Evolutionary conservation across 2,113 vertebrate species (phyloP), one percentile per base, ranked within the genome.

Genomic region (Manacus vitellinus): DNA sequence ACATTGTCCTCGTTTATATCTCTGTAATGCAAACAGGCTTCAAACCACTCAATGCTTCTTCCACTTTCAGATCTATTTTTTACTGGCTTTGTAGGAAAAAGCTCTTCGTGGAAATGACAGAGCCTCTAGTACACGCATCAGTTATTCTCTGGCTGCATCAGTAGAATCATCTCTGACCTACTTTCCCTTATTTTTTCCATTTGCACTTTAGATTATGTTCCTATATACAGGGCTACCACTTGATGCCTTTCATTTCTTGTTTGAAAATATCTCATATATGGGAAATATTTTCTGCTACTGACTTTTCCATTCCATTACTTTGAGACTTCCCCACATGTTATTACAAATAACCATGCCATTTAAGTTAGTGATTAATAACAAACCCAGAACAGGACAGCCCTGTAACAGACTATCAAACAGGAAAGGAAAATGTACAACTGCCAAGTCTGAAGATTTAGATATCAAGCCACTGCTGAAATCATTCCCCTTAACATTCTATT

Each of bases 161-260:
- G 54, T 68, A 93, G 54, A 82, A 89, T 79, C 31, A 88, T 73
- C 30, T 27, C 46, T 89, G 81, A 93, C 85, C 93, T 89, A 92
- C 49, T 85, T 95, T 85, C 23, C 18, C 10, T 30, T 82, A 22
- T 62, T 92, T 86, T 89, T 88, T 78, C 67, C 66, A 93, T 85
- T 78, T 95, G 28, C 30, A 79, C 28, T 91, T 87, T 82, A 96
- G 82, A 91, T 85, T 94, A 70, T 58, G 18, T 56, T 94, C 77
- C 41, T 76, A 41, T 89, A 85, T 92, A 61, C 44, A 85, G 44
- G 49, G 37, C 28, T 80, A 61, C 61, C 19, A 91, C 80, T 89
- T 71, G n/a, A 63, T 65, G n/a, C 3, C n/a, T 79, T 92, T 55
- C 55, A 47, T 82, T 85, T 88, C 46, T 44, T 89, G 9, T 71